A percentile compares a stretch with the other conserved stretches of the same genome.
These are phyloP conservation scores for Nasonia oneida DNA, from an alignment of 2,888 invertebrate species.

Conservation along the genomic window DNA sequence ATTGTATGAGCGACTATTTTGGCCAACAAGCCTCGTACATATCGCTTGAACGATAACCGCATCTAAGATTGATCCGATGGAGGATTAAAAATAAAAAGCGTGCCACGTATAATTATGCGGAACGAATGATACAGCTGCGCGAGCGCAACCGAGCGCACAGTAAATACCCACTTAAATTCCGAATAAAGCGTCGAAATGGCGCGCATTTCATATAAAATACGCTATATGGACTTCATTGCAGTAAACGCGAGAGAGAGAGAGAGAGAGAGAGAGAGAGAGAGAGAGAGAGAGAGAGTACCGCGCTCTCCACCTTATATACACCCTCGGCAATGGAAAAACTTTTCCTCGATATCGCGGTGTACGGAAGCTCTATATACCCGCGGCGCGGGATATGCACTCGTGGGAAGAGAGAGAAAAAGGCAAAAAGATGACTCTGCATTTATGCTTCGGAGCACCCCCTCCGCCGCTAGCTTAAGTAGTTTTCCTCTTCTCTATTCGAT, in stretches of 20 bases:
- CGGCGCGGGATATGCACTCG: neutral
- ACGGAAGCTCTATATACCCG: no score
- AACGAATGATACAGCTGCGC: neutral
- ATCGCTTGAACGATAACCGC: neutral
- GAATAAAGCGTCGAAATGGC: slow-evolving; percentile 20
- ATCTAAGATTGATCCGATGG: no score
- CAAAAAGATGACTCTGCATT: slow-evolving; percentile 55
- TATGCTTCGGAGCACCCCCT: slow-evolving; percentile 41
- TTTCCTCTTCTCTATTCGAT: neutral
- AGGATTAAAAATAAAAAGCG: neutral
- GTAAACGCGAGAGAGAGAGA: slow-evolving; percentile 11
- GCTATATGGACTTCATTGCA: slow-evolving; percentile 56
- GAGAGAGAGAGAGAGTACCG: neutral
- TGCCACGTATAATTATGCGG: neutral
- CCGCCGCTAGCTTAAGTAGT: slow-evolving; percentile 29
- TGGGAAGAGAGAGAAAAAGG: neutral
- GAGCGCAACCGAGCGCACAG: neutral
- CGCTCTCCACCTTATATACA: slow-evolving; percentile 12
- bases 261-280: no score
- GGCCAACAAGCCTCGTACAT: neutral
- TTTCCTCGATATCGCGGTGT: slow-evolving; percentile 37
- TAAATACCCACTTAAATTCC: slow-evolving; percentile 43
- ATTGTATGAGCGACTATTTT: neutral
- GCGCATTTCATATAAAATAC: slow-evolving; percentile 46
- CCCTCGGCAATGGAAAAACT: slow-evolving; percentile 49